phyloP scores from a whole-genome alignment of 2,888 invertebrate species.

The Aporophyla lueneburgensis region DNA sequence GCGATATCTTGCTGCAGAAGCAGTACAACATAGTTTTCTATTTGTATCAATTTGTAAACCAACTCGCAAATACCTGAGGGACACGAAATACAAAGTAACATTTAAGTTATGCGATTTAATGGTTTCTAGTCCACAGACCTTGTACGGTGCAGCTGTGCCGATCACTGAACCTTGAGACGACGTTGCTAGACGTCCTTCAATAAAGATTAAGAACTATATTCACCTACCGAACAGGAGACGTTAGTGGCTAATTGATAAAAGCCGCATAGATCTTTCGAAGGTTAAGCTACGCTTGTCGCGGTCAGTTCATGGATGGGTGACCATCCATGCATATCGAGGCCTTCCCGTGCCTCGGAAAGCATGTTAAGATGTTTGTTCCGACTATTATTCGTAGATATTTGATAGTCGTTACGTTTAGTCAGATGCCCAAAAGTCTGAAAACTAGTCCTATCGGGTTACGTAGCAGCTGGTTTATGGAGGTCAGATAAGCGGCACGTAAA shows the following conservation, averaged over 20 bases:
- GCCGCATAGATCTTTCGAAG: no score
- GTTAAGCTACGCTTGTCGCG: neutral
- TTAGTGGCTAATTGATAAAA: neutral
- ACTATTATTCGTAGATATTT: neutral
- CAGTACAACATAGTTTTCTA: neutral
- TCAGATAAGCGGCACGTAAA: no score
- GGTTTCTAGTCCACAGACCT: neutral
- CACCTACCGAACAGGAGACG: neutral
- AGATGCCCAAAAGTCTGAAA: neutral
- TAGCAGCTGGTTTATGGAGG: neutral
- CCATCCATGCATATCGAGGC: no score
- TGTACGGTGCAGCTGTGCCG: conserved; percentile 11
- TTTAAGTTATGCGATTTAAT: conserved; percentile 18
- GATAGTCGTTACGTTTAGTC: neutral
- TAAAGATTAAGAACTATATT: conserved; percentile 21
- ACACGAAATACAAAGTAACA: conserved; percentile 10
- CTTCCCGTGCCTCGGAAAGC: neutral
- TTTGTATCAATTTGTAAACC: neutral
- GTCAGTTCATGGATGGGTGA: neutral
- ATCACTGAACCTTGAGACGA: conserved; percentile 36
- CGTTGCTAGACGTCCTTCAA: conserved; percentile 30
- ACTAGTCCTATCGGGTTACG: neutral
- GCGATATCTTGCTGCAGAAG: neutral
- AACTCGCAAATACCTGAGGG: neutral
- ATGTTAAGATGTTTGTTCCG: neutral